A percentile compares a stretch with the other conserved stretches of the same genome.
Conservation (phyloP, 1,140 invertebrate species). For the Hyles euphorbiae region DNA sequence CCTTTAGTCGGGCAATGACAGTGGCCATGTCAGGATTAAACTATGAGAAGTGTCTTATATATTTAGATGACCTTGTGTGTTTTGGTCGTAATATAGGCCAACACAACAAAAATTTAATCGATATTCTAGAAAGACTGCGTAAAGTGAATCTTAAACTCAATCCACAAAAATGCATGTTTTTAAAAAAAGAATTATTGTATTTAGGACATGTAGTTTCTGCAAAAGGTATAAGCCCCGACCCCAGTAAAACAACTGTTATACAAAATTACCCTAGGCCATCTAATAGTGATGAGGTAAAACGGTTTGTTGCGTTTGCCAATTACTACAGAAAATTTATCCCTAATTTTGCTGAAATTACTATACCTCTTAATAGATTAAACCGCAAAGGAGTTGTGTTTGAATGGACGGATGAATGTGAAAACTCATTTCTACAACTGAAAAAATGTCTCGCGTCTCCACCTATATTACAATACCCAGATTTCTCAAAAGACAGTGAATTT, state of each 20-base stretch:
- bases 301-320: too few species aligned
- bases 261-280: background rate
- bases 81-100: background rate
- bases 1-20: too few species aligned
- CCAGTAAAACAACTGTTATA: background rate
- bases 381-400: background rate
- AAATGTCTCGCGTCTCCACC: too few species aligned
- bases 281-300: too few species aligned
- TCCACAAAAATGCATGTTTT: background rate
- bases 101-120: conserved; percentile 2
- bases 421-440: too few species aligned
- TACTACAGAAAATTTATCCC: background rate
- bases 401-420: too few species aligned
- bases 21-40: too few species aligned
- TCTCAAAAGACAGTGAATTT: too few species aligned
- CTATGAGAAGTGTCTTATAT: background rate
- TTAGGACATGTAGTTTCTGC: background rate
- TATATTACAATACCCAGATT: too few species aligned
- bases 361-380: conserved; percentile 1
- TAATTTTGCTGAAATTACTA: background rate
- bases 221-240: background rate
- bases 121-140: background rate
- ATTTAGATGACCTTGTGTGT: conserved; percentile 5
- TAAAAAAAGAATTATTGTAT: too few species aligned
- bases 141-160: conserved; percentile 1